A percentile compares a stretch with the other conserved stretches of the same genome.
Evolutionary conservation across 2,888 invertebrate genomes (phyloP).

Genomic region (Hyalella azteca): DNA sequence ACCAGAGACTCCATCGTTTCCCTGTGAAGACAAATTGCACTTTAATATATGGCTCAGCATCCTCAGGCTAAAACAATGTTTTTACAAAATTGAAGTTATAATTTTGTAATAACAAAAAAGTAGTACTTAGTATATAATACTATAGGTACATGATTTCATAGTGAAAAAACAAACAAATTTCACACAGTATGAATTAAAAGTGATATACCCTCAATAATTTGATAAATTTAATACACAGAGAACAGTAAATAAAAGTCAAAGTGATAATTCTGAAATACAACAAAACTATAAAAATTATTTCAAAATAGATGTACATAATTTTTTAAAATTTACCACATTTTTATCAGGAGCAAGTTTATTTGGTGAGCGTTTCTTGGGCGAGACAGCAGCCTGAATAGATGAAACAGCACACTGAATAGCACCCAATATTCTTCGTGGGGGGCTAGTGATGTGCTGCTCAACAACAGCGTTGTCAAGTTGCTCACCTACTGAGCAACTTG

Average conservation of each 20-base stretch:
- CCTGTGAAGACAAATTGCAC: too few relatives aligned
- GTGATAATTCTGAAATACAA: background rate
- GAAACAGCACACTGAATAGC: slow-evolving; percentile 1
- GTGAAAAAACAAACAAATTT: too few relatives aligned
- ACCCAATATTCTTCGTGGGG: background rate
- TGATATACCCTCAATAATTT: background rate
- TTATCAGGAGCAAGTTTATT: background rate
- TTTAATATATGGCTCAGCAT: background rate
- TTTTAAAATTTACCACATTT: background rate
- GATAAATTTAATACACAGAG: background rate
- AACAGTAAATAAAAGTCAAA: background rate
- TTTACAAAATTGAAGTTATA: too few relatives aligned
- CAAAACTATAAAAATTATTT: background rate
- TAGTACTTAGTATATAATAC: too few relatives aligned
- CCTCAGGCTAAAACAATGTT: too few relatives aligned
- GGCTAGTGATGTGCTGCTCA: too few relatives aligned
- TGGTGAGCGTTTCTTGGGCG: background rate
- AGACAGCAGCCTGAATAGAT: background rate
- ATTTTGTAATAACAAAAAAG: background rate
- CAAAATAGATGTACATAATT: background rate
- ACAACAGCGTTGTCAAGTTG: too few relatives aligned
- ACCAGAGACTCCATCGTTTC: background rate
- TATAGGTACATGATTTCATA: too few relatives aligned
- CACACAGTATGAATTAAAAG: background rate
- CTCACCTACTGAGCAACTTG: too few relatives aligned